Evolutionary conservation across 1,140 invertebrate genomes (phyloP).

Genomic region (Pinna nobilis): DNA sequence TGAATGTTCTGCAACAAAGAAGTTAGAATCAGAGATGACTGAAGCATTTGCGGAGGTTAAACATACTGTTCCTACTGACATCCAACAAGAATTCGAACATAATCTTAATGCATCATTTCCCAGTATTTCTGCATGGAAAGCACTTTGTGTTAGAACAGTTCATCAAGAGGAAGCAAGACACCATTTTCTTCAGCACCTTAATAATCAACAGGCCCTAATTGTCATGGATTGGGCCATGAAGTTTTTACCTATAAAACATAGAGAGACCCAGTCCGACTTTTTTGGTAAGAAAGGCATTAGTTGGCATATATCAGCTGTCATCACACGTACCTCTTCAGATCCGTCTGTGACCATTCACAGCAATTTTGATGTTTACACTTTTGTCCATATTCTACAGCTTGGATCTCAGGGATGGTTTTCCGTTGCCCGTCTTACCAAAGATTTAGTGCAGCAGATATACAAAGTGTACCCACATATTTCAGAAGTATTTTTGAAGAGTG

Average conservation of each 20-base stretch:
- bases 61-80: not conserved
- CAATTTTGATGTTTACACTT: not conserved
- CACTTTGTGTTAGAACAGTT: constrained; percentile 13
- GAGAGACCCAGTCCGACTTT: constrained; percentile 26
- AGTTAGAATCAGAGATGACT: not conserved
- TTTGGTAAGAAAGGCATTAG: constrained; percentile 31
- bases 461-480: not conserved
- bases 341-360: too few species aligned
- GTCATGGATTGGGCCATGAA: constrained; percentile 31
- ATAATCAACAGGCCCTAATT: constrained; percentile 8
- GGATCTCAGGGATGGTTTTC: constrained; percentile 3
- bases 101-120: not conserved
- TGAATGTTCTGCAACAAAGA: constrained; percentile 1
- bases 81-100: constrained; percentile 21
- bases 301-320: constrained; percentile 16
- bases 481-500: constrained; percentile 8
- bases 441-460: not conserved
- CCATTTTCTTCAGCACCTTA: constrained; percentile 1
- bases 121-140: constrained; percentile 5
- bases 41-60: not conserved
- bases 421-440: not conserved
- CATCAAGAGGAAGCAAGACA: constrained; percentile 9
- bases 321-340: not conserved
- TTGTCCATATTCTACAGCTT: constrained; percentile 1
- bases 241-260: constrained; percentile 4